A percentile compares a stretch with the other conserved stretches of the same genome.
Evolutionary conservation across 2,888 invertebrate species (phyloP).

Genomic region (Himalopsyche japonica): DNA sequence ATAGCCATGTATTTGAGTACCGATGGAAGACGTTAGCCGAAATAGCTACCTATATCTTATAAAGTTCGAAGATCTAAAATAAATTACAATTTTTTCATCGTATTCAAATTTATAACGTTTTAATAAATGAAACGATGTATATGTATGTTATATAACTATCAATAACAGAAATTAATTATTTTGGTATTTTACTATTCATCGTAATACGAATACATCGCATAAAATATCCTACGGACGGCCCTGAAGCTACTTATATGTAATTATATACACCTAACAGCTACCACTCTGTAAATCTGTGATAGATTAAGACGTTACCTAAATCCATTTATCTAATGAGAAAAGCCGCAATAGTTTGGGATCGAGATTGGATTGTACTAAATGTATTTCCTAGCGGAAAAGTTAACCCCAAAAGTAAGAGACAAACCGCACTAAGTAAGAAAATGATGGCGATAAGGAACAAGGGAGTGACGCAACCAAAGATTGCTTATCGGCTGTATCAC

Average conservation of each 20-base stretch:
- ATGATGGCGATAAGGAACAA: not conserved
- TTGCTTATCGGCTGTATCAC: not conserved
- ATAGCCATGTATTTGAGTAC: no score
- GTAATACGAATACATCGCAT: not conserved
- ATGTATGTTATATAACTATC: no score
- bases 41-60: no score
- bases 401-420: not conserved
- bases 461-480: not conserved
- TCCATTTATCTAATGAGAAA: not conserved
- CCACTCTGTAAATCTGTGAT: not conserved
- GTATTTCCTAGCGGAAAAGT: not conserved
- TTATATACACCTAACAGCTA: not conserved
- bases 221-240: not conserved
- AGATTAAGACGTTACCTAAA: not conserved
- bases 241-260: not conserved
- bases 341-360: not conserved
- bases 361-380: not conserved
- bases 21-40: no score
- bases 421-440: not conserved
- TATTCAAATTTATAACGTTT: no score
- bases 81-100: no score
- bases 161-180: no score
- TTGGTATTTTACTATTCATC: no score
- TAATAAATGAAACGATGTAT: no score
- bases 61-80: no score